Base-by-base conservation (phyloP, 2,888 invertebrate species). In the Tolmerus cingulatus region DNA sequence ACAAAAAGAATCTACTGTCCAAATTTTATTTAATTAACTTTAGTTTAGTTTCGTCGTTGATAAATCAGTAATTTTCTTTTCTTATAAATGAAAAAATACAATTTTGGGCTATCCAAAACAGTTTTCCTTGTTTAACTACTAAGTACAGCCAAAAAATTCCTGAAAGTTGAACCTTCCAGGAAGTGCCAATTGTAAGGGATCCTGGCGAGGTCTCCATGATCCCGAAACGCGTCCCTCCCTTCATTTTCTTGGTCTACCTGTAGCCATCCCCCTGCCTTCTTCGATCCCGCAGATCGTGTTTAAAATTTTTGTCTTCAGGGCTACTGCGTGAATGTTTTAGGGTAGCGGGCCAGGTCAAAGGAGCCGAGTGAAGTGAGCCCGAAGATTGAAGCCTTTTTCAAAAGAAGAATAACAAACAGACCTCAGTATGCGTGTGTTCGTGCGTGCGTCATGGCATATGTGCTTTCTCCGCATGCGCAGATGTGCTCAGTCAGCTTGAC, bases 401-500 rank as follows among this genome's bases (percentile, higher is more conserved):
- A 66, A 66, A 12, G 3, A 46, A 34, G 7, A 7, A 34, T 4
- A 34, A 34, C 0, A 14, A 46, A 1, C 12, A 27, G 12, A 23
- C 66, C 27, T 12, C 27, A 66, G 12, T 66, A 27, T 8, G 78
- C 30, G 27, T 46, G 37, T 46, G 27, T 27, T 55, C 51, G 81
- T 81, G 55, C 51, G 55, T 81, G 78, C 40, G 78, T 9, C 76
- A 37, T 76, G 76, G 9, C 78, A 14, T n/a, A n/a, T 79, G n/a
- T 16, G 79, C 79, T 51, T 43, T 46, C 79, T 37, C 43, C 23
- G 78, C 23, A 34, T 23, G 23, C 86, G 87, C 78, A 79, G 79
- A 66, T 87, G 86, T 74, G 4, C 43, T 43, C 34, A 27, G 43
- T 43, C 34, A 27, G 43, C 74, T 27, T 74, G 81, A 51, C 82